phyloP scores from a whole-genome alignment of 2,113 vertebrate species.

The Mustelus asterias region DNA sequence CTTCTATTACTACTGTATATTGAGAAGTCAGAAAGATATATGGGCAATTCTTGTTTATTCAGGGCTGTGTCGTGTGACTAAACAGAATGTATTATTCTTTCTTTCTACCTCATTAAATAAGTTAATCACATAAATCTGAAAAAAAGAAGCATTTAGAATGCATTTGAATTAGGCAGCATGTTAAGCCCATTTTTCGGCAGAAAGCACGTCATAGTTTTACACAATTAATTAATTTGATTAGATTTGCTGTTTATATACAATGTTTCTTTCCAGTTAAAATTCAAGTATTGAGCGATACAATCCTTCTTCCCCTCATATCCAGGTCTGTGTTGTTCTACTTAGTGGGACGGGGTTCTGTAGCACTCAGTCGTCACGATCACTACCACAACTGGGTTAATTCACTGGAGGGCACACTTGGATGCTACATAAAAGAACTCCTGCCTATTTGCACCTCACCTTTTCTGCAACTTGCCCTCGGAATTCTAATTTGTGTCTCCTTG shows the following conservation, averaged over 20 bases:
- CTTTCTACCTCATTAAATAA: slow-evolving; percentile 66
- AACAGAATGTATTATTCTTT: slow-evolving; percentile 52
- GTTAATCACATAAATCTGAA: slow-evolving; percentile 64
- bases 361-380: not conserved
- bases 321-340: too few species aligned
- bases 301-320: not conserved
- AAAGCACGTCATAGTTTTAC: not conserved
- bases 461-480: not conserved
- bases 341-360: not conserved
- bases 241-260: not conserved
- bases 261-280: not conserved
- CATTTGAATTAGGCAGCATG: slow-evolving; percentile 7
- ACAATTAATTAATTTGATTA: not conserved
- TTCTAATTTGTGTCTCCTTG: not conserved
- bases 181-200: not conserved
- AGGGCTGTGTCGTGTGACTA: slow-evolving; percentile 51
- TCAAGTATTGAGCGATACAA: not conserved
- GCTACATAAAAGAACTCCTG: not conserved
- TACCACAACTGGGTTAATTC: not conserved
- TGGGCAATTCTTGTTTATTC: slow-evolving; percentile 56
- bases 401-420: not conserved
- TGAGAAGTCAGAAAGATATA: slow-evolving; percentile 56
- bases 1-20: slow-evolving; percentile 53
- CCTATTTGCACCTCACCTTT: not conserved
- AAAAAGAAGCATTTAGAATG: not conserved